Evolutionary conservation across 2,797 vertebrate species (phyloP), one percentile per base, ranked within the genome.

Genomic region (Halcyon chelicuti): DNA sequence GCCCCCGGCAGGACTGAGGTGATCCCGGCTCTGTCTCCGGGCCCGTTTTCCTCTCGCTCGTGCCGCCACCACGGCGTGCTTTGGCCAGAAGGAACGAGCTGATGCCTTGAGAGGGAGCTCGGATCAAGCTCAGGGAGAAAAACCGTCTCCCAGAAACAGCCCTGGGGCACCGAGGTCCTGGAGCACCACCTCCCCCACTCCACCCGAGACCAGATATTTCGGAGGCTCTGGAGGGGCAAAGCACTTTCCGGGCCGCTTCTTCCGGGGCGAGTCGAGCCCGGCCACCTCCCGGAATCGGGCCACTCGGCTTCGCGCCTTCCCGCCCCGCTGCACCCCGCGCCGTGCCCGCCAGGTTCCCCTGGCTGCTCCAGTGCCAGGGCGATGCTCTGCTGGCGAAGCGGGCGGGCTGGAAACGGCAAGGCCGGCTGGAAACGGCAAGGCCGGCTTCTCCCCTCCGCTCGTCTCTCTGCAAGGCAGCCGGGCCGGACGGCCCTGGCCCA

Each of bases 261-360:
- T 42, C 10, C 0, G 0, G n/a, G 39, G 17, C 10, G 86, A 88
- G 31, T 7, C 2, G 3, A 12, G 16, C 13, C 12, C 7, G n/a
- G 9, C 9, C 5, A 6, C 3, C 12, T 5, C 46, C 39, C 5
- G 13, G 4, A 10, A 10, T 7, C 26, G 26, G n/a, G 9, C 5
- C 25, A 3, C n/a, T 23, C n/a, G 10, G 2, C 33, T 62, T 26
- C 5, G 12, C 0, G 0, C n/a, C 60, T 61, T 71, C 31, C 22
- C n/a, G 3, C 2, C 9, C 5, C 7, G n/a, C 12, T 51, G 47
- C 28, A 60, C 7, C 28, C 35, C 10, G 3, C 23, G 14, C 42
- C 5, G 0, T 2, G 18, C 78, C 16, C 4, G 23, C 25, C 2
- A 5, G 5, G 40, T 82, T 14, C 22, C 46, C 31, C 4, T 8